phyloP scores from a whole-genome alignment of 2,797 vertebrate species.

The Pangasius sanitwongsei region DNA sequence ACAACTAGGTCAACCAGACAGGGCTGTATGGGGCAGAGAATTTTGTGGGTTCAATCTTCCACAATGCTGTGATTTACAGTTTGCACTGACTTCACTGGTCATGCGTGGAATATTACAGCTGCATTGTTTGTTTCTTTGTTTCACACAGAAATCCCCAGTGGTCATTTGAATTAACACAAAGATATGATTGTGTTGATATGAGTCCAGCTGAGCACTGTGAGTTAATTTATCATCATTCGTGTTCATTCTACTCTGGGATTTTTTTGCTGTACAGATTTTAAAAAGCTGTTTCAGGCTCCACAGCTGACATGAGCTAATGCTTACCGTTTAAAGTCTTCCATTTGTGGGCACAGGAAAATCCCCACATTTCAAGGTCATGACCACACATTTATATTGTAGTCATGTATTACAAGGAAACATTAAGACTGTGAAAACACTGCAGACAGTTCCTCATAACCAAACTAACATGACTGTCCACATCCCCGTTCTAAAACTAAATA shows the following conservation, averaged over 20 bases:
- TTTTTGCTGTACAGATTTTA: neutral
- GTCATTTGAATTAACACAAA: conserved; percentile 12
- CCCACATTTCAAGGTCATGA: conserved; percentile 57
- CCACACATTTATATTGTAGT: conserved; percentile 42
- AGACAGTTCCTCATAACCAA: conserved; percentile 25
- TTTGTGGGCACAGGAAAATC: conserved; percentile 64
- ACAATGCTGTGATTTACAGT: neutral
- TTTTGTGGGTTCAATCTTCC: neutral
- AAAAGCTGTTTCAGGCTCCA: neutral
- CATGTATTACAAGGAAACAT: conserved; percentile 41
- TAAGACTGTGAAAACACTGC: conserved; percentile 24
- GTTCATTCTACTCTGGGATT: neutral
- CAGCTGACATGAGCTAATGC: neutral
- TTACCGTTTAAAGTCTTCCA: conserved; percentile 21
- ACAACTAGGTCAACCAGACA: conserved; percentile 29
- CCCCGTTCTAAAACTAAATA: conserved; percentile 5
- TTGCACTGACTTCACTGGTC: neutral
- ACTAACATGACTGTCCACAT: conserved; percentile 23
- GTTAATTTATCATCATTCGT: neutral
- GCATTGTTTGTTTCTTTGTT: neutral
- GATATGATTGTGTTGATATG: neutral
- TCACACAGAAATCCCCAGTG: conserved; percentile 63
- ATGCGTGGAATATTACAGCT: neutral
- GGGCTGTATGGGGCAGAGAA: neutral
- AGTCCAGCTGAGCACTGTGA: neutral